Evolutionary conservation across 2,888 invertebrate species (phyloP).

Genomic region (Epirrita christyi): DNA sequence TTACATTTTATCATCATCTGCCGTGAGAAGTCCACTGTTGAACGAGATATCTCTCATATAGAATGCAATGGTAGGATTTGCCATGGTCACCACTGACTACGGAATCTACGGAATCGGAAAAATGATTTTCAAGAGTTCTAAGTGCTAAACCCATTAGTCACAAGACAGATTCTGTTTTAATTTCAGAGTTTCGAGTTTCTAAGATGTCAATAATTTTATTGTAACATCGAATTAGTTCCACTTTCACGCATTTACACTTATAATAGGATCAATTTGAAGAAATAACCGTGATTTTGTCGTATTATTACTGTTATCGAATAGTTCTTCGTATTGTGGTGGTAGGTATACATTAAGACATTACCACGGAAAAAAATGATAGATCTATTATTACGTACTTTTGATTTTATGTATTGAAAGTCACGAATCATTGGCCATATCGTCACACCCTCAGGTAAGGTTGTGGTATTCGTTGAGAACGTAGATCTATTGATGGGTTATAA

Average conservation of each 20-base stretch:
- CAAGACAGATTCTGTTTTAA: conserved; percentile 19
- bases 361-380: neutral
- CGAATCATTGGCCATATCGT: neutral
- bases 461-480: neutral
- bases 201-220: conserved; percentile 43
- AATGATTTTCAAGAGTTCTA: neutral
- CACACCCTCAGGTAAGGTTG: neutral
- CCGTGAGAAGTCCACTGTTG: no score
- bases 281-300: conserved; percentile 32
- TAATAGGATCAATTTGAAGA: conserved; percentile 36
- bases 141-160: conserved; percentile 17
- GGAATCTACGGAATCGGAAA: no score
- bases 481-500: no score
- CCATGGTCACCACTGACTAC: no score
- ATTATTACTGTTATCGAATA: conserved; percentile 17
- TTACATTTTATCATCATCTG: no score
- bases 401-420: conserved; percentile 9
- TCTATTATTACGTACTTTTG: neutral
- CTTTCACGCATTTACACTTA: conserved; percentile 60
- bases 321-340: conserved; percentile 4
- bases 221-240: conserved; percentile 57
- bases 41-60: no score
- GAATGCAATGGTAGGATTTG: no score
- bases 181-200: conserved; percentile 51
- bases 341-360: conserved; percentile 11